Conservation (phyloP, 2,888 invertebrate species). For the Clusia tigrina region DNA sequence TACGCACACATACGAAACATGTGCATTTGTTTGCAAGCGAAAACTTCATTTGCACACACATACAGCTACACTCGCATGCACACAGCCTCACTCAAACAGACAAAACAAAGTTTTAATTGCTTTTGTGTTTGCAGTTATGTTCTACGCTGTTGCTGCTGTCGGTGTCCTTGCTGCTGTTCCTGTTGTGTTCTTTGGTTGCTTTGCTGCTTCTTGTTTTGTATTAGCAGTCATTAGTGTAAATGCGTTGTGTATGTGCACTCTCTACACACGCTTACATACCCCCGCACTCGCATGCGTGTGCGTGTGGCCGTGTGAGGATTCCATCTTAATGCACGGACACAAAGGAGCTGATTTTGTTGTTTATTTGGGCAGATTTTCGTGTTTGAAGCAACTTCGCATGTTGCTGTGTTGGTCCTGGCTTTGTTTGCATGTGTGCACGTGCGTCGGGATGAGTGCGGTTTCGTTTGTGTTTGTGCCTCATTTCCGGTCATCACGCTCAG, state of each 20-base stretch:
- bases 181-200: neutral
- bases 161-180: neutral
- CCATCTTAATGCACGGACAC: neutral
- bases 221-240: constrained; percentile 5
- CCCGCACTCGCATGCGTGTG: neutral
- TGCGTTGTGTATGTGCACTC: constrained; percentile 5
- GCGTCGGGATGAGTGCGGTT: neutral
- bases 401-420: neutral
- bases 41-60: constrained; percentile 12
- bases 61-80: constrained; percentile 6
- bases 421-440: neutral
- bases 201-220: neutral
- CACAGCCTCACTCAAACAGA: constrained; percentile 2
- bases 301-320: neutral
- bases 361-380: no score
- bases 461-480: neutral
- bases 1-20: neutral
- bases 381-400: neutral
- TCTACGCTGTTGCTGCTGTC: neutral
- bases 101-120: constrained; percentile 7
- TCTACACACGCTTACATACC: neutral
- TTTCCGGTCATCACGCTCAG: constrained; percentile 20
- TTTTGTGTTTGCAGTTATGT: neutral
- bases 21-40: neutral
- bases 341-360: neutral